Evolutionary conservation across 2,888 invertebrate species (phyloP), one percentile per base, ranked within the genome.

Genomic region (Drosophila anomalipes): DNA sequence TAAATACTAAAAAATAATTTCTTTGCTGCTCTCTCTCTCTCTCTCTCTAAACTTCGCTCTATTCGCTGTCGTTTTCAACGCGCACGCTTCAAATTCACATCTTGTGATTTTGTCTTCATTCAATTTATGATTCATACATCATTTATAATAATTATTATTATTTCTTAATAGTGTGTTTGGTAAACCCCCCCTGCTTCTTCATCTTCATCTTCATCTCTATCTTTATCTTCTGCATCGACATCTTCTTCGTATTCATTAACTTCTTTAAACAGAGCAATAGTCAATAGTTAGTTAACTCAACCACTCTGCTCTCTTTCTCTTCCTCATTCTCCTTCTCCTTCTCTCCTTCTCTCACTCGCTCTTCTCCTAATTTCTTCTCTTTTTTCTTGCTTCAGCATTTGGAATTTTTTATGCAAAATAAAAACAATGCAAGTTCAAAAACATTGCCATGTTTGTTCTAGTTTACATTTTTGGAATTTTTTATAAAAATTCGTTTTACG

Each of bases 1-100:
- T 92, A 92, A 92, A 91, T 92, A 92, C 91, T 92, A 91, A 90
- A 89, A 92, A 92, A 91, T 90, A 91, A 87, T 87, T 87, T 87
- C 74, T 76, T 77, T 81, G 56, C 71, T 72, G 66, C 30, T 22
- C 14, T 35, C 35, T 14, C 74, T 65, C 30, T 22, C 14, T 35
- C 35, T 14, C 74, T 65, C 63, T 69, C 41, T 59, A 52, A 58
- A 47, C 53, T 62, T 78, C 60, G 35, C 59, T 69, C 51, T 44
- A 54, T 33, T 75, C 47, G 74, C 71, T 67, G 63, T 73, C 77
- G 79, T 72, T 86, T 82, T 74, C 73, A 91, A 89, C 90, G 88
- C 85, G 82, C 90, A 74, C 86, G 74, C 83, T 73, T 70, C 47
- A 47, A 74, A 70, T 73, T 83, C 84, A 79, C 81, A 79, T 76